Base-by-base conservation (phyloP, 2,797 vertebrate species). In the Diglossa cyanea region DNA sequence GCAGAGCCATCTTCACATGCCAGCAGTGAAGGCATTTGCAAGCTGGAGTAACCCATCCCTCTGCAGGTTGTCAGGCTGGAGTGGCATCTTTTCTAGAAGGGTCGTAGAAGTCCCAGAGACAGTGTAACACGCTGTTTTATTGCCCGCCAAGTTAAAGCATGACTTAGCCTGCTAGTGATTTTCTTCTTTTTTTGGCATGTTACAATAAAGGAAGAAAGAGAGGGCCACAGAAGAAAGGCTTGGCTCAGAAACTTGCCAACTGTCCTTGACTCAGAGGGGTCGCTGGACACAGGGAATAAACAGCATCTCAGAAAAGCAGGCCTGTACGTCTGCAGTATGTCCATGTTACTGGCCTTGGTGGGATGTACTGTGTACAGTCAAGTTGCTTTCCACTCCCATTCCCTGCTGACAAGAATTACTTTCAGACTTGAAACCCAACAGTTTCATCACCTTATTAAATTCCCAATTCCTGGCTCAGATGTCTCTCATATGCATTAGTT, bases 91-190 rank as follows among this genome's bases (percentile, higher is more conserved):
- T 40, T 79, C 66, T 1, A 45, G 42, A 66, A 76, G 7, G 4
- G 31, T 16, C 0, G 0, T 3, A 72, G 58, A 62, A 76, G 47
- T n/a, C 50, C 33, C 71, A 71, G 25, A 1, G 5, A 90, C 31
- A 76, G 23, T 0, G 0, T 8, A 48, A 14, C 3, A 16, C 0
- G 0, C 30, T 42, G 17, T 15, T 70, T 33, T 58, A 55, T 3
- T 54, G 44, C n/a, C 54, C 23, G 20, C 3, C 19, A 20, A 18
- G 31, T 61, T 80, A 87, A 83, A 85, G 39, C 25, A 62, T 4
- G 31, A 58, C 37, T 28, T 60, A 26, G 23, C 13, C 54, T 67
- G 42, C 10, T 17, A 62, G 19, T 30, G 61, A 81, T 62, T 81
- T 68, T 88, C 30, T 70, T 72, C 11, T 18, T 54, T 60, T 73